Conservation (phyloP, 2,888 invertebrate genomes). For the Omphaloscelis lunosa region DNA sequence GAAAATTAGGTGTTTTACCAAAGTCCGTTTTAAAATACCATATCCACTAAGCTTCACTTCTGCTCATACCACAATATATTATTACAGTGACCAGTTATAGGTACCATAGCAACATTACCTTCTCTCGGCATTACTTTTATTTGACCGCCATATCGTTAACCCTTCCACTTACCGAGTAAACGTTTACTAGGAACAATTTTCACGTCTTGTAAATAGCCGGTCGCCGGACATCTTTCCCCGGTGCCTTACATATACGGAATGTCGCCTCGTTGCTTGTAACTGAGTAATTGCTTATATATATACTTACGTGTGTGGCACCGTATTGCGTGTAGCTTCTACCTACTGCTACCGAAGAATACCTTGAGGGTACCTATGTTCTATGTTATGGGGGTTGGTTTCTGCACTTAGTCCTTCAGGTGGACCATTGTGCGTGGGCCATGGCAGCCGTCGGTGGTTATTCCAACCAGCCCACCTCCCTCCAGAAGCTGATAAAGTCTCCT, state of each 20-base stretch:
- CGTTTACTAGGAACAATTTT: conserved; percentile 79
- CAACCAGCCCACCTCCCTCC: too few species aligned
- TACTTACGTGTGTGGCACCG: conserved; percentile 35
- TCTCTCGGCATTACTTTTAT: conserved; percentile 16
- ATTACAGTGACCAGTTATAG: background rate
- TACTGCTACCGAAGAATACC: background rate
- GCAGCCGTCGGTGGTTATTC: too few species aligned
- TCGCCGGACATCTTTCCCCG: conserved; percentile 69
- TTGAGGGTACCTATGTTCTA: too few species aligned
- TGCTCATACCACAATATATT: background rate
- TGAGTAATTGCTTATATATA: conserved; percentile 68
- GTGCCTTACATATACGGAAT: conserved; percentile 75
- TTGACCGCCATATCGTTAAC: conserved; percentile 29
- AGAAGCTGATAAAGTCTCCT: too few species aligned
- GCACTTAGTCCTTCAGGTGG: too few species aligned
- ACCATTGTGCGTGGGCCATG: too few species aligned
- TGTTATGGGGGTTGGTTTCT: too few species aligned
- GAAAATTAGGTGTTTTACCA: background rate
- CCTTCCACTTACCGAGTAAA: conserved; percentile 38
- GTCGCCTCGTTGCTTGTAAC: conserved; percentile 65
- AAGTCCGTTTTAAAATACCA: background rate
- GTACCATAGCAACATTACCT: background rate
- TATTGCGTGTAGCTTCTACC: conserved; percentile 12
- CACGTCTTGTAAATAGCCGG: conserved; percentile 68
- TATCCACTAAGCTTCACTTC: background rate